Base-by-base conservation (phyloP, 2,888 invertebrate genomes). In the Subacronicta megacephala region DNA sequence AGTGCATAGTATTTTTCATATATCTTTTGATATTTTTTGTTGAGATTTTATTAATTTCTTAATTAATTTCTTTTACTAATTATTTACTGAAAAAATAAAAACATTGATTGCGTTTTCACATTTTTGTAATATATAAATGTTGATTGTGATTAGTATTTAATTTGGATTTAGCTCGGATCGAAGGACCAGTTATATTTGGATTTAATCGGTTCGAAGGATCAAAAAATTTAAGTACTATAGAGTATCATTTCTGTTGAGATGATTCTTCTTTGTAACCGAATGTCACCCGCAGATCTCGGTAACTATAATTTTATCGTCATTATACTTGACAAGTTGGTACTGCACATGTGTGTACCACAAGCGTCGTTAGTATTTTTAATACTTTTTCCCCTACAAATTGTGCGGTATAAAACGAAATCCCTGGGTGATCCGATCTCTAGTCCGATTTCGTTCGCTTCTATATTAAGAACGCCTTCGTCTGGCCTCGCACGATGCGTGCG, bases 401-500 rank as follows among this genome's bases (percentile, higher is more conserved):
- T 47, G 41, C 45, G 74, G 84, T 90, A 90, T 91, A 91, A 85
- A 89, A 86, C 82, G 43, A 81, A 74, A 81, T 83, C 88, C 89
- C 89, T 80, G 90, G 86, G 87, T 82, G 87, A 82, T 80, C 61
- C 77, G 81, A 79, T 82, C 82, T 65, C 80, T 85, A 91, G 90
- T 90, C 75, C 81, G 72, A 77, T 75, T 80, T 81, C 80, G 90
- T 87, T 85, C 87, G 89, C 84, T 63, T 92, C 93, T 94, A 94
- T 83, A 92, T 93, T 91, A 93, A 93, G 93, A 93, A 82, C 89
- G 85, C 81, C 86, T 84, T 81, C 84, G 78, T 36, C 78, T 82
- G 91, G 87, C 92, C 92, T 92, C 91, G 89, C 61, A 58, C 70
- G 81, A 93, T 93, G 93, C 89, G 87, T 80, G 66, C 77, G 87